Evolutionary conservation across 2,888 invertebrate species (phyloP), one percentile per base, ranked within the genome.

Genomic region (Agrotis exclamationis): DNA sequence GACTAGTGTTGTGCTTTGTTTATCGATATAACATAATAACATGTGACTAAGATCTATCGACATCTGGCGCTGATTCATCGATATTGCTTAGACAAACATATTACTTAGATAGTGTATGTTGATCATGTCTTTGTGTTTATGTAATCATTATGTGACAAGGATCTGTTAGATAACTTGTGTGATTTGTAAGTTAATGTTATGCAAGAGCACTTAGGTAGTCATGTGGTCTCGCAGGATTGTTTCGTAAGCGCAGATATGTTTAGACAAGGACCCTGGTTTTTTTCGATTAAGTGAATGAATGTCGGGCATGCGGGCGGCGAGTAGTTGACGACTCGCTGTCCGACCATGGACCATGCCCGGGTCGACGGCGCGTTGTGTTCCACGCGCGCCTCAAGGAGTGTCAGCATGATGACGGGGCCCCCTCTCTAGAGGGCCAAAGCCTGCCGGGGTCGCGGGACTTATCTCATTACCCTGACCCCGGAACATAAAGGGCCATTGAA

Each of bases 51-150:
- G 70, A 16, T 44, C 44, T 22, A 11, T 60, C 45, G 71, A 45
- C 77, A 65, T 81, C 76, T 80, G 78, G 70, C 39, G 24, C 33
- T 78, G 78, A 81, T 20, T 78, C 78, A 78, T 66, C 44, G 65
- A 59, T 56, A 47, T 62, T 22, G 60, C 60, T 53, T 33, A 51
- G 13, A 56, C 33, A 16, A 14, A 68, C 47, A 59, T 28, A 45
- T 45, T 24, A 45, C 74, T 63, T 75, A 54, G 45, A 70, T n/a
- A 33, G 50, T 33, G 20, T 50, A 47, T 65, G 56, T 53, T 39
- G 50, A 69, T 69, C 47, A 33, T 74, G 53, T 60, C 39, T 48
- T 56, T 47, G 51, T 68, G 28, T 53, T 62, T 53, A 50, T 20
- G 24, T 20, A 78, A 63, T 5, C 2, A 39, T 39, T 39, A 39